Evolutionary conservation across 1,140 invertebrate species (phyloP).

Genomic region (Acromyrmex echinatior): DNA sequence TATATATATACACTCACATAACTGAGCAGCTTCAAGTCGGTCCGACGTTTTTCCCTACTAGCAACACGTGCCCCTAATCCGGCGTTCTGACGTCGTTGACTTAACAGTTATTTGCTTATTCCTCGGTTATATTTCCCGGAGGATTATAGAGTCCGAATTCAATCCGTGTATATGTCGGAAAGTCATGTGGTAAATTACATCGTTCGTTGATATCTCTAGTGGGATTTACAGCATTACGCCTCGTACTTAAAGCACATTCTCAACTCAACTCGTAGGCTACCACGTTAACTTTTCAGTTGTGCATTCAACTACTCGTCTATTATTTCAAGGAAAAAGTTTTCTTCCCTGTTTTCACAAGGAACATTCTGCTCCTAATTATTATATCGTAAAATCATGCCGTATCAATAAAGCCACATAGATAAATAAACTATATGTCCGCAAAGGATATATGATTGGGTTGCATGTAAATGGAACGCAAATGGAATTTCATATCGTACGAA

Average conservation of each 20-base stretch:
- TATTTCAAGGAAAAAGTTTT: background rate
- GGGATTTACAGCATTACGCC: conserved; percentile 33
- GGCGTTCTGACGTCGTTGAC: conserved; percentile 33
- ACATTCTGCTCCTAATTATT: background rate
- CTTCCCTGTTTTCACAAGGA: background rate
- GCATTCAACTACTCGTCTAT: background rate
- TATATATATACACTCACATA: background rate
- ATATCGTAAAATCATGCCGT: background rate
- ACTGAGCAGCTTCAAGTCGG: background rate
- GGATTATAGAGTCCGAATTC: conserved; percentile 67
- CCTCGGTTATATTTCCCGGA: conserved; percentile 55
- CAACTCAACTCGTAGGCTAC: background rate
- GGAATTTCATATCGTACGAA: conserved; percentile 37
- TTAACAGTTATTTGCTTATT: conserved; percentile 66
- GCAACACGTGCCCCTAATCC: conserved; percentile 46
- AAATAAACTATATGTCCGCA: conserved; percentile 12
- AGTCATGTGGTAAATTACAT: conserved; percentile 52
- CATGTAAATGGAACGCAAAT: conserved; percentile 22
- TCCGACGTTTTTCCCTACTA: background rate
- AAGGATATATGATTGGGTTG: conserved; percentile 35
- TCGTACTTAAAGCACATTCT: conserved; percentile 20
- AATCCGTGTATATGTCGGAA: conserved; percentile 40
- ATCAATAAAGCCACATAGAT: background rate
- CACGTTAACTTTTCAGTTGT: background rate
- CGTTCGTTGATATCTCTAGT: conserved; percentile 21